phyloP scores from a whole-genome alignment of 2,797 vertebrate genomes.

The Ctenosaura bakeri region DNA sequence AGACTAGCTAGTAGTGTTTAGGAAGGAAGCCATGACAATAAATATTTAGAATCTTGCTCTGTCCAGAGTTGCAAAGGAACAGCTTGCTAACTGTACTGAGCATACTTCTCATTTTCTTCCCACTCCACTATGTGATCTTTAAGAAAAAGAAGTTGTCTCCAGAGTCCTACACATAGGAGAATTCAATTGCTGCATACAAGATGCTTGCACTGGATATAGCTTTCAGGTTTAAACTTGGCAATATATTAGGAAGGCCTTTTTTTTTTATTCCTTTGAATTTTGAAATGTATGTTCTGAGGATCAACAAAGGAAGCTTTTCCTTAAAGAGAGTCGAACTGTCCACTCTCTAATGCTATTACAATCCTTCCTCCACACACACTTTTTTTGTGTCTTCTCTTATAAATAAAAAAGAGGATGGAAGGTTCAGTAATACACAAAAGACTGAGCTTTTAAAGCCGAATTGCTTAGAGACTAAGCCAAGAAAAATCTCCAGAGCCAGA shows the following conservation, averaged over 20 bases:
- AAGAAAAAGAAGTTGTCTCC: background rate
- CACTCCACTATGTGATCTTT: accelerated
- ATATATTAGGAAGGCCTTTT: background rate
- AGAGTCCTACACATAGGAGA: accelerated
- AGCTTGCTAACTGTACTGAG: background rate
- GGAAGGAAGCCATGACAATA: background rate
- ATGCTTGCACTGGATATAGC: background rate
- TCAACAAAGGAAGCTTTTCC: background rate
- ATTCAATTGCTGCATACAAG: background rate
- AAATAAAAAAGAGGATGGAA: slow-evolving; percentile 5
- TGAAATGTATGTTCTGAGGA: background rate
- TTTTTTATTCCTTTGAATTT: background rate
- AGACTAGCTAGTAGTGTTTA: slow-evolving; percentile 1
- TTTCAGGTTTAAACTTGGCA: background rate
- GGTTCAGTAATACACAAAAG: background rate
- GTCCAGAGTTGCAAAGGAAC: background rate
- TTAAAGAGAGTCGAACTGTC: background rate
- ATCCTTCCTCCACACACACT: background rate
- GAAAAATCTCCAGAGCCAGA: slow-evolving; percentile 24
- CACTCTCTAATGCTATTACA: background rate
- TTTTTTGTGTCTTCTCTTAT: background rate
- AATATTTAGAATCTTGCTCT: accelerated
- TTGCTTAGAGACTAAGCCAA: background rate
- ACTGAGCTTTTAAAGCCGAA: background rate
- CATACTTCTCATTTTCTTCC: accelerated